Percentiles rank a stretch among this genome's conserved stretches.
phyloP scores from a whole-genome alignment of 2,113 vertebrate species.

The Chaetodon trifascialis region DNA sequence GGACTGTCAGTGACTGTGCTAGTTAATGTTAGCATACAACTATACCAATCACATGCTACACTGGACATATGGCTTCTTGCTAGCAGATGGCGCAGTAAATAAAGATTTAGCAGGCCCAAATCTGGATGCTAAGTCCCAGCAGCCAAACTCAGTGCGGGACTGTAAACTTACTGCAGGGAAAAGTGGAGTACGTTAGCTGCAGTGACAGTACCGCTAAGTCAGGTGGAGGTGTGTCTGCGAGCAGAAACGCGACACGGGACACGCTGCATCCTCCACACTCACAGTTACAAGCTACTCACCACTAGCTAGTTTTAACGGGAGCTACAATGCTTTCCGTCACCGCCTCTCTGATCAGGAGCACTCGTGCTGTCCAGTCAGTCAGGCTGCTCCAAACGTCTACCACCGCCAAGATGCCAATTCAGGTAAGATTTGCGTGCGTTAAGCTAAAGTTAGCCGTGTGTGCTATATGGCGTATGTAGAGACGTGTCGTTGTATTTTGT shows the following conservation, averaged over 20 bases:
- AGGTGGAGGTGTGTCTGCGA: neutral
- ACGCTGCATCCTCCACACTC: fast-evolving
- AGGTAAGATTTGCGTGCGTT: conserved; percentile 68
- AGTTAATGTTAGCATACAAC: too few relatives aligned
- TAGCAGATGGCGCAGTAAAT: conserved; percentile 67
- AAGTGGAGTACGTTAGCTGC: neutral
- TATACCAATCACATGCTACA: too few relatives aligned
- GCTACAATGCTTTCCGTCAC: conserved; percentile 57
- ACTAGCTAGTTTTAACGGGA: neutral
- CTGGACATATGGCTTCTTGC: neutral
- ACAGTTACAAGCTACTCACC: too few relatives aligned
- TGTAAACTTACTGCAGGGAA: too few relatives aligned
- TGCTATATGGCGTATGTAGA: neutral
- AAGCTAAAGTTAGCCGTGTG: neutral
- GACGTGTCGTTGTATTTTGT: neutral
- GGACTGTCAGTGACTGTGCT: neutral
- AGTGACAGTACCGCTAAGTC: neutral
- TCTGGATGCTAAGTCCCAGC: neutral
- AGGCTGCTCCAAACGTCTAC: conserved; percentile 65
- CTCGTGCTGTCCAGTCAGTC: neutral
- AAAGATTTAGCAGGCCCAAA: conserved; percentile 38
- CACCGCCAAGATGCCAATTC: conserved; percentile 77
- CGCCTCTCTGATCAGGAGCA: conserved; percentile 26
- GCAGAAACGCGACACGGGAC: neutral
- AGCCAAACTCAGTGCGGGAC: conserved; percentile 6